These are phyloP conservation scores for Dinocampus coccinellae DNA, from an alignment of 2,888 invertebrate species.

Conservation along the genomic window DNA sequence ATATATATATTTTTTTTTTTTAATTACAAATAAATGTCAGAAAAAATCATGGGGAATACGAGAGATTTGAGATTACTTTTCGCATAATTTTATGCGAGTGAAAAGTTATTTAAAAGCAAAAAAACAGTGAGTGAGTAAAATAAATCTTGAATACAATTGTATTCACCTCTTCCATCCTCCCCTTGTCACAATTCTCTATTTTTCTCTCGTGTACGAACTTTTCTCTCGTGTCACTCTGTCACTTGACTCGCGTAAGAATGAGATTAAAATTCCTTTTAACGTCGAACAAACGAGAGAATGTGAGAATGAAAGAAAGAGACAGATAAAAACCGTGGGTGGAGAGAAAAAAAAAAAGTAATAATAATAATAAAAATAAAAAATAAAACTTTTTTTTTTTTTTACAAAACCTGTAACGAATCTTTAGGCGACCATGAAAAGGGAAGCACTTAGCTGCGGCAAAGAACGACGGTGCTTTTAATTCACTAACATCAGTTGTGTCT, in stretches of 20 bases:
- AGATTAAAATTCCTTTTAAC: constrained; percentile 62
- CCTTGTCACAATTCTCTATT: constrained; percentile 4
- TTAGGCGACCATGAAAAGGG: constrained; percentile 41
- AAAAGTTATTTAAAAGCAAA: background rate
- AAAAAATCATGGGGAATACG: background rate
- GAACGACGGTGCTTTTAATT: constrained; percentile 58
- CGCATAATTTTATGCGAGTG: background rate
- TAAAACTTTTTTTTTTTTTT: too few relatives aligned
- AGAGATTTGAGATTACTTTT: background rate
- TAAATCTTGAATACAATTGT: background rate
- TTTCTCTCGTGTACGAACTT: background rate
- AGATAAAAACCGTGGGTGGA: constrained; percentile 30
- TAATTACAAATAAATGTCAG: constrained; percentile 6
- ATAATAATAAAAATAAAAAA: constrained; percentile 16
- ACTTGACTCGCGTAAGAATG: constrained; percentile 56
- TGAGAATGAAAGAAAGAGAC: constrained; percentile 24
- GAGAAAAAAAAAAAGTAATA: background rate
- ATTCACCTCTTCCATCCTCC: constrained; percentile 9
- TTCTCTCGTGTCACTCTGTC: constrained; percentile 52
- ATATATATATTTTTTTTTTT: background rate
- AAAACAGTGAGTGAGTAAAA: background rate
- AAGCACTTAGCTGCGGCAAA: constrained; percentile 52
- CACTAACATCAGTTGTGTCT: constrained; percentile 44
- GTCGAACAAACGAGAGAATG: constrained; percentile 43
- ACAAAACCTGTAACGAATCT: constrained; percentile 39